Evolutionary conservation across 2,888 invertebrate genomes (phyloP), one percentile per base, ranked within the genome.

Genomic region (Syritta pipiens): DNA sequence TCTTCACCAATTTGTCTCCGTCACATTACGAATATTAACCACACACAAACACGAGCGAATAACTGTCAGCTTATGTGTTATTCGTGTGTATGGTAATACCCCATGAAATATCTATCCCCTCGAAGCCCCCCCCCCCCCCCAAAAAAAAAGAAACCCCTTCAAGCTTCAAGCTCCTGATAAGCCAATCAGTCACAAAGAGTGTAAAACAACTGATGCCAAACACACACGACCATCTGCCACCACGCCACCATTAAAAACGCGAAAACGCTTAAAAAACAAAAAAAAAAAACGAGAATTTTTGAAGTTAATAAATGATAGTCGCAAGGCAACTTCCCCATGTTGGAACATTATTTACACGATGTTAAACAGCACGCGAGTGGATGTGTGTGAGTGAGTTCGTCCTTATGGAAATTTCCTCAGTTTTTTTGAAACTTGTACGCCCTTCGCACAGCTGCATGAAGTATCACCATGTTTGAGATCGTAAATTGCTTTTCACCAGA

Each of bases 241-340:
- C 9, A 3, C 9, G 26, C 6, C 12, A 24, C 30, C 28, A 20
- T 57, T 65, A 22, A 53, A 71, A 63, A 57, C 65, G 49, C 57
- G 20, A 48, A 19, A 48, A 63, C 30, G 37, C 53, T 72, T 77
- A 65, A 67, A 72, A 72, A n/a, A n/a, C n/a, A n/a, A n/a, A n/a
- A n/a, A n/a, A n/a, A n/a, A n/a, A n/a, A n/a, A n/a, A n/a, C n/a
- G n/a, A n/a, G n/a, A n/a, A 49, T 59, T 46, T 68, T 53, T 65
- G 72, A 72, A 65, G 59, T 72, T 77, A 65, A 77, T 77, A 72
- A 77, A 77, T 77, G 77, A 67, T 72, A 65, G 71, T 71, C 76
- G 22, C 57, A 62, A 60, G 55, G 62, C 57, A 51, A 57, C n/a
- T n/a, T n/a, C 51, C 32, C 10, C 63, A 30, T 71, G 71, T 71